These are phyloP conservation scores for Psettodes erumei DNA, from an alignment of 2,113 vertebrate species.

Conservation along the genomic window DNA sequence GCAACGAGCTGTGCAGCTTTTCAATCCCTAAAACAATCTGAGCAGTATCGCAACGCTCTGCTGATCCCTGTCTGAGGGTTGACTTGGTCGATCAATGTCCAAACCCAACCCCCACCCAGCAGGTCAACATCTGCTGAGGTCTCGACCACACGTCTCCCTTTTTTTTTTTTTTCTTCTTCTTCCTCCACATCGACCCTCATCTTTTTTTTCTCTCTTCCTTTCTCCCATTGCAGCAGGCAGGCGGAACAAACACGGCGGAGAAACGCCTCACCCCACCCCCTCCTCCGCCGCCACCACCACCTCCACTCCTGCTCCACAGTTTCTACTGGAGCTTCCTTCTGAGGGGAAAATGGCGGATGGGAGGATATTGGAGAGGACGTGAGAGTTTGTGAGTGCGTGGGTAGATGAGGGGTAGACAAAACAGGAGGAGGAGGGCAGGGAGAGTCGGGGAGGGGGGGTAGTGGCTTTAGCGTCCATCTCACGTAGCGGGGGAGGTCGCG, in stretches of 20 bases:
- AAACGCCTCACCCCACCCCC: slow-evolving; percentile 17
- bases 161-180: background rate
- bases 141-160: background rate
- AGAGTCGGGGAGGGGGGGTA: background rate
- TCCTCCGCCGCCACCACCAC: slow-evolving; percentile 5
- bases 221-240: slow-evolving; percentile 39
- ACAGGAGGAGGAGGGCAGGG: background rate
- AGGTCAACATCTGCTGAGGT: slow-evolving; percentile 41
- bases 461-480: slow-evolving; percentile 54
- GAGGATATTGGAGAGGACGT: slow-evolving; percentile 11
- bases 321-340: slow-evolving; percentile 45
- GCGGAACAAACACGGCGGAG: slow-evolving; percentile 39
- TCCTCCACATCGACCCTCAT: background rate
- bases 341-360: slow-evolving; percentile 51
- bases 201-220: background rate
- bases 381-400: slow-evolving; percentile 1
- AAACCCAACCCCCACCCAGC: slow-evolving; percentile 18
- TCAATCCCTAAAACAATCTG: slow-evolving; percentile 45
- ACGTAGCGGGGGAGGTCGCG: slow-evolving; percentile 37
- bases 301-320: slow-evolving; percentile 19
- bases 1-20: slow-evolving; percentile 67
- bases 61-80: slow-evolving; percentile 10
- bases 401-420: background rate
- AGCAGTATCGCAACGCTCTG: slow-evolving; percentile 8
- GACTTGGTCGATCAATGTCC: slow-evolving; percentile 42